Base-by-base conservation (phyloP, 2,797 vertebrate genomes). In the Pipistrellus pygmaeus region DNA sequence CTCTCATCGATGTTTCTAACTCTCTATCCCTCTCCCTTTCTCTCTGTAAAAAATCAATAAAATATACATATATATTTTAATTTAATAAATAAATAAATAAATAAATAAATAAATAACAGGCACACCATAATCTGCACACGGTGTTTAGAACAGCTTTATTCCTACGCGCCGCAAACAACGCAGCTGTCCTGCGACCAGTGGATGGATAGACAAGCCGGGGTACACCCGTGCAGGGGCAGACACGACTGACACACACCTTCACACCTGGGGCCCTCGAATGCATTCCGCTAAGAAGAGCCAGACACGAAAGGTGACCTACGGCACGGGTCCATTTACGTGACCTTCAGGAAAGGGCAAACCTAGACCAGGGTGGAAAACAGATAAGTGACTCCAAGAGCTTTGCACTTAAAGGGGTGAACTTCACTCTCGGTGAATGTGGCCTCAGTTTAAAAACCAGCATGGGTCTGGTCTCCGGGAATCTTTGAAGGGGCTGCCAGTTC, bases 291-390 rank as follows among this genome's bases (percentile, higher is more conserved):
- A 60, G 46, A 62, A 41, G 6, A 82, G 17, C 4, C 53, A 27
- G 57, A 21, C 23, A 15, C 46, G 9, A 1, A 30, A 72, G 51
- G 44, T 1, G 51, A 8, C 27, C 4, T 14, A 4, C 21, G 0
- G 0, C 13, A 1, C 13, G 30, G 8, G 9, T 48, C 25, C 21
- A 7, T 25, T 4, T 41, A 0, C 1, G 7, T 0, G 14, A 7
- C 41, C n/a, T 13, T 62, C 53, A 9, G n/a, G 69, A 64, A 90
- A 51, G 75, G 51, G 60, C 44, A 38, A 15, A 69, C 25, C n/a
- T 3, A 12, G 2, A 38, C 14, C 1, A 6, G 21, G 27, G 51
- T n/a, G 60, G 46, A 35, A 76, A 6, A 3, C 27, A 46, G 27
- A n/a, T 5, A 1, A 3, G 4, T 1, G 51, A 57, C 53, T 51